Percentiles rank a stretch among this genome's conserved stretches.
These are phyloP conservation scores for Neoscelio sp. DNA, from an alignment of 2,888 invertebrate species.

Conservation along the genomic window DNA sequence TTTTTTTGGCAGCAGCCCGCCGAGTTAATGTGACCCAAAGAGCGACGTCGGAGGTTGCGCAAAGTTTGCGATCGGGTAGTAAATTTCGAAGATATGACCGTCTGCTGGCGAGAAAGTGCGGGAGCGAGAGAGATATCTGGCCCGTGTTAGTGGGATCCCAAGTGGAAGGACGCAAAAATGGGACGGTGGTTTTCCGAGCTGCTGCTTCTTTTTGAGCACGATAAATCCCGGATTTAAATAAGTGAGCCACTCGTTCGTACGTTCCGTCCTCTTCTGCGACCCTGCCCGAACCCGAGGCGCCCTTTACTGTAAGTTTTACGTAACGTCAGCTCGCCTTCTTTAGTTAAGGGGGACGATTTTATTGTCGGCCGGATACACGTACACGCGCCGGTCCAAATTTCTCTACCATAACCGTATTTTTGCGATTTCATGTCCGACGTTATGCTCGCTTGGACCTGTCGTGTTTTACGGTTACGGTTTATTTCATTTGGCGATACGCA, in stretches of 20 bases:
- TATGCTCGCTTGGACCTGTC: constrained; percentile 30
- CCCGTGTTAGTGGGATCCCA: constrained; percentile 5
- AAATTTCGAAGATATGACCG: constrained; percentile 66
- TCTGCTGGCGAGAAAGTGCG: constrained; percentile 49
- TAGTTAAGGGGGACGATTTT: constrained; percentile 44
- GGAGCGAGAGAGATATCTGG: constrained; percentile 33
- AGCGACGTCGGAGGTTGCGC: constrained; percentile 44
- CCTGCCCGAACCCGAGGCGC: constrained; percentile 1
- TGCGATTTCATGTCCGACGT: constrained; percentile 21
- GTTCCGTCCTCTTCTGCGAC: constrained; percentile 7
- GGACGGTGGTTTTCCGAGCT: constrained; percentile 66
- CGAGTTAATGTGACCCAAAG: constrained; percentile 56
- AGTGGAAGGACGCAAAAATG: constrained; percentile 37
- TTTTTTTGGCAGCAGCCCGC: constrained; percentile 22
- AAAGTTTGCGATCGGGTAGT: constrained; percentile 66
- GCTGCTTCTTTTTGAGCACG: constrained; percentile 67
- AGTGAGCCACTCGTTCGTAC: constrained; percentile 64
- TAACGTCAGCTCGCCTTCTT: constrained; percentile 22
- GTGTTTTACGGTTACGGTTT: constrained; percentile 31
- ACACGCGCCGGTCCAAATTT: constrained; percentile 44
- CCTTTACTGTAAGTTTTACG: constrained; percentile 42
- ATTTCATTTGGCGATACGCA: constrained; percentile 35
- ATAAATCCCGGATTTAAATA: constrained; percentile 73
- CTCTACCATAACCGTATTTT: constrained; percentile 28
- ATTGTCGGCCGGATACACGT: constrained; percentile 36